These are phyloP conservation scores for Chloroceryle amazona DNA, from an alignment of 2,797 vertebrate species.

Conservation along the genomic window DNA sequence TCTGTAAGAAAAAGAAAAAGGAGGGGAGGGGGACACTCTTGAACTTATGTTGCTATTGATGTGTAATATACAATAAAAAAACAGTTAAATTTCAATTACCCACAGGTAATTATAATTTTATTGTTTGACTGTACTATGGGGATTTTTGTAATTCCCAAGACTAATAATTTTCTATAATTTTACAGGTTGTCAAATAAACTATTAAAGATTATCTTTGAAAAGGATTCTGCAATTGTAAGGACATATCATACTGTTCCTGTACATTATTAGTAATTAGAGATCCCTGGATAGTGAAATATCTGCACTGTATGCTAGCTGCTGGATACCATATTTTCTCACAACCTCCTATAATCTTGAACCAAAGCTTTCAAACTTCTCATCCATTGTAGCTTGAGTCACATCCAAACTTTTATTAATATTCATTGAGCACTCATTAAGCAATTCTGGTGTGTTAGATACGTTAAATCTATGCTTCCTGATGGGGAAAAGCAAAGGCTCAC, in stretches of 20 bases:
- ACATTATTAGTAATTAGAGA: conserved; percentile 86
- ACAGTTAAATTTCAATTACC: conserved; percentile 89
- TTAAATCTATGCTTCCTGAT: conserved; percentile 73
- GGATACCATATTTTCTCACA: conserved; percentile 77
- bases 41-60: conserved; percentile 87
- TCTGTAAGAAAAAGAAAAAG: conserved; percentile 76
- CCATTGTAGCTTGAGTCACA: conserved; percentile 61
- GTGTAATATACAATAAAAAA: conserved; percentile 88
- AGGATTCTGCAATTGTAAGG: conserved; percentile 85
- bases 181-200: conserved; percentile 89
- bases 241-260: conserved; percentile 85
- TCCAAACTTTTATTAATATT: conserved; percentile 81
- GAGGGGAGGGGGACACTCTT: conserved; percentile 73
- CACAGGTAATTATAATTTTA: conserved; percentile 89
- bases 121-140: conserved; percentile 85
- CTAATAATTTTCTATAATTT: conserved; percentile 89
- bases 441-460: conserved; percentile 65
- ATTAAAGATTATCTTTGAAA: conserved; percentile 89
- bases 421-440: conserved; percentile 68
- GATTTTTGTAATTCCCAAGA: conserved; percentile 88
- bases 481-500: conserved; percentile 67
- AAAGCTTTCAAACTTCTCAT: conserved; percentile 79
- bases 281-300: conserved; percentile 84
- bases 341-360: conserved; percentile 77
- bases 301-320: conserved; percentile 76